These are phyloP conservation scores for Chloebia gouldiae DNA, from an alignment of 2,113 vertebrate species.

Conservation along the genomic window DNA sequence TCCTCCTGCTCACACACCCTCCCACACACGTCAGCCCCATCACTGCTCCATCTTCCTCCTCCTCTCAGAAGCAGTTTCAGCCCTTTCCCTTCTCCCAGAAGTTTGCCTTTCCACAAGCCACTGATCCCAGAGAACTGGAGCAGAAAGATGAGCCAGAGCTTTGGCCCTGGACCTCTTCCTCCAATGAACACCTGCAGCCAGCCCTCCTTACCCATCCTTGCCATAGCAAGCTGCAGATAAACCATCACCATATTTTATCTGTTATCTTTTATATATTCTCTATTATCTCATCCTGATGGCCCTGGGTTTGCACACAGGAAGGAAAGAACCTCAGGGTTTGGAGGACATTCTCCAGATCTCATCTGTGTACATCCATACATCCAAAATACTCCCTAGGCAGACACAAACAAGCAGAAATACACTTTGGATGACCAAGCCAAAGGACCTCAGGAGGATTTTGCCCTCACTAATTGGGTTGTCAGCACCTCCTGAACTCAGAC, in stretches of 20 bases:
- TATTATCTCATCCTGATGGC: not conserved
- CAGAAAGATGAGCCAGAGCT: not conserved
- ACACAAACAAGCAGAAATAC: not conserved
- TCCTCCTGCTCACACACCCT: not conserved
- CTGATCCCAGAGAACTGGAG: not conserved
- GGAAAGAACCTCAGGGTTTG: not conserved
- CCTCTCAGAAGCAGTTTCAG: not conserved
- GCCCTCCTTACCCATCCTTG: not conserved
- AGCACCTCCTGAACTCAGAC: not conserved
- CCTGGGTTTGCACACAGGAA: not conserved
- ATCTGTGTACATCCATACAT: accelerated
- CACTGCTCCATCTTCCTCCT: not conserved
- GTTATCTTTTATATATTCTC: not conserved
- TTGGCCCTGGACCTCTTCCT: not conserved
- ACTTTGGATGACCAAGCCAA: not conserved
- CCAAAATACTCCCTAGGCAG: not conserved
- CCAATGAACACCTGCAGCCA: not conserved
- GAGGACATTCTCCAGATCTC: not conserved
- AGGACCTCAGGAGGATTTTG: not conserved
- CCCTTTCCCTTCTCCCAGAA: not conserved
- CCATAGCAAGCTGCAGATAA: not conserved
- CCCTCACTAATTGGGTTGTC: accelerated
- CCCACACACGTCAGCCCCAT: not conserved
- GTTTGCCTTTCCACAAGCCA: not conserved
- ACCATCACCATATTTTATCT: not conserved